These are phyloP conservation scores for Dolomedes plantarius DNA, from an alignment of 2,888 invertebrate genomes.

Conservation along the genomic window DNA sequence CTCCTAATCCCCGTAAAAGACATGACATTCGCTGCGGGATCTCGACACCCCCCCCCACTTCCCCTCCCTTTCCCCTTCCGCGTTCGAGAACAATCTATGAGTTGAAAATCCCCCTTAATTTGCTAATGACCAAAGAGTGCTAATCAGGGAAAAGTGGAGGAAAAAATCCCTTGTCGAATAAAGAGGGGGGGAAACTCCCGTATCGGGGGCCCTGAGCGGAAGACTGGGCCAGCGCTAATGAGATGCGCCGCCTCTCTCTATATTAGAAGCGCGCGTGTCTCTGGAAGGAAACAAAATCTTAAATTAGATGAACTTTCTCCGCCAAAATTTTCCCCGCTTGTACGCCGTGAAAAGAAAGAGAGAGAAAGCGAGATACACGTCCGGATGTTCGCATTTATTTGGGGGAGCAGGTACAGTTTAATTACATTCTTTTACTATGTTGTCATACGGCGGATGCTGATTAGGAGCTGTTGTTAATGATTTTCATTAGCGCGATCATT, in stretches of 20 bases:
- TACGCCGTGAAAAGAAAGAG: neutral
- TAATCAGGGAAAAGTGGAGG: constrained; percentile 40
- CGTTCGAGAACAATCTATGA: constrained; percentile 14
- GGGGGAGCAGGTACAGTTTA: constrained; percentile 15
- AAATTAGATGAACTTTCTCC: constrained; percentile 18
- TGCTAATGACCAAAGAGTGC: constrained; percentile 70
- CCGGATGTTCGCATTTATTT: neutral
- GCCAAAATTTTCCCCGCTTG: constrained; percentile 1
- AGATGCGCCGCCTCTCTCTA: neutral
- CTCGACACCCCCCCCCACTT: neutral
- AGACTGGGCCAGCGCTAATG: neutral
- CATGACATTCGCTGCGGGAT: constrained; percentile 36
- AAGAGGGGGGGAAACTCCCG: neutral
- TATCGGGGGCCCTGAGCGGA: neutral
- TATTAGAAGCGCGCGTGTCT: neutral
- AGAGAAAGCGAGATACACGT: neutral
- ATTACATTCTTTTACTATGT: constrained; percentile 16
- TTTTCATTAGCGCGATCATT: constrained; percentile 18
- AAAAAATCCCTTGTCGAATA: neutral
- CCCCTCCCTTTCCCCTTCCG: no score
- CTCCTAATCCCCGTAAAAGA: constrained; percentile 55
- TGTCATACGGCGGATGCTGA: constrained; percentile 12
- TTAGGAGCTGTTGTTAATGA: constrained; percentile 14
- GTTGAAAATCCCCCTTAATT: constrained; percentile 64
- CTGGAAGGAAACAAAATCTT: constrained; percentile 12